A percentile compares a stretch with the other conserved stretches of the same genome.
phyloP scores from a whole-genome alignment of 2,113 vertebrate genomes.

The Pavo muticus region DNA sequence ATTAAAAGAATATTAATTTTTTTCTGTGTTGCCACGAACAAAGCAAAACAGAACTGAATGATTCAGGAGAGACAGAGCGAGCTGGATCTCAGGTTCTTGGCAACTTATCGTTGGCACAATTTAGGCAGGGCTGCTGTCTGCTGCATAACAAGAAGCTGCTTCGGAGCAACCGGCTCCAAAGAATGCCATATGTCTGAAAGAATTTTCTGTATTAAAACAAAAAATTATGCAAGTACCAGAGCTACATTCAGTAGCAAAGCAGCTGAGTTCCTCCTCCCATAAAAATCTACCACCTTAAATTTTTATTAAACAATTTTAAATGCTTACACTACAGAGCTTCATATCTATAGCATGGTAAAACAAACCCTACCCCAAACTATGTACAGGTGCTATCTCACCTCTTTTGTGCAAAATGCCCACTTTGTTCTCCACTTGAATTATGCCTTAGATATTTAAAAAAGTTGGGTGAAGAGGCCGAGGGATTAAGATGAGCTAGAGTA shows the following conservation, averaged over 20 bases:
- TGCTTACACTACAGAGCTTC: not conserved
- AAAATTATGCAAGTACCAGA: not conserved
- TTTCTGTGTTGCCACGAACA: not conserved
- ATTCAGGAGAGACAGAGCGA: not conserved
- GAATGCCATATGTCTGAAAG: not conserved
- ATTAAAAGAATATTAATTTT: not conserved
- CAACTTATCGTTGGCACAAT: not conserved
- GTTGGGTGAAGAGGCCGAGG: conserved; percentile 82
- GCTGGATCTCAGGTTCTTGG: not conserved
- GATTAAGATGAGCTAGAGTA: conserved; percentile 74
- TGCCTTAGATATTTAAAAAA: conserved; percentile 82
- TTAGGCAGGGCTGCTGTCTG: conserved; percentile 46
- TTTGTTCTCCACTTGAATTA: conserved; percentile 80
- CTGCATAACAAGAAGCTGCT: conserved; percentile 26
- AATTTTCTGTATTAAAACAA: not conserved
- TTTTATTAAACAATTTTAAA: not conserved
- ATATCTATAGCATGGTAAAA: not conserved
- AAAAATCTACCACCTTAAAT: not conserved
- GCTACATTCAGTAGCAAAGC: not conserved
- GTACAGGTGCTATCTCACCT: conserved; percentile 81
- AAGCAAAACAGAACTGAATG: not conserved
- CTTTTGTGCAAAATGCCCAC: conserved; percentile 77
- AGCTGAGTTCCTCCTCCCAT: not conserved
- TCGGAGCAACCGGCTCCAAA: not conserved
- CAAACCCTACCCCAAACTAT: not conserved